Evolutionary conservation across 2,113 vertebrate species (phyloP), one percentile per base, ranked within the genome.

Genomic region (Pogonocichla stellata): DNA sequence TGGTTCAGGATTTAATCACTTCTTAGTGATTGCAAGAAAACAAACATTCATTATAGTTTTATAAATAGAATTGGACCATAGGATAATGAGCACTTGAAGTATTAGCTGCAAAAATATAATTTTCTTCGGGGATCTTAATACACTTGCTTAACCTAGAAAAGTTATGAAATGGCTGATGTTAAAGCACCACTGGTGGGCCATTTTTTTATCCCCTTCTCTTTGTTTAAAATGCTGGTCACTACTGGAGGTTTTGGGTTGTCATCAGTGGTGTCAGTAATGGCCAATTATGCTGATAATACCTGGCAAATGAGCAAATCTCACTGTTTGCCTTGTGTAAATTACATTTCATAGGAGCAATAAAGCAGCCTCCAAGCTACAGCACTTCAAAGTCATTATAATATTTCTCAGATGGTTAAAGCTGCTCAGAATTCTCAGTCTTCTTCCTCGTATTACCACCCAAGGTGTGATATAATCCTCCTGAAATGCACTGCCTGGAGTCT

Each of bases 401-500:
- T 42, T 94, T 75, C 57, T 88, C 26, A 13, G 71, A 84, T 91
- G 53, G 87, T 92, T 93, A 94, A 96, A 87, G 51, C 91, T 8
- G 19, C 74, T 97, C 92, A 71, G 64, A 47, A 65, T 95, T 94
- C 67, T 90, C 50, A 75, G 85, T 84, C 85, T 65, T 90, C 38
- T 88, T 90, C 64, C 43, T 96, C 88, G 73, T 87, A 87, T 95
- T 96, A 91, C 88, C 92, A 91, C 97, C 95, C 84, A 86, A 96
- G 73, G 94, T 71, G 33, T 88, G 82, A 86, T 96, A 72, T 90
- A 97, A 95, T 95, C 95, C 92, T 95, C 69, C 85, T 80, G 80
- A 97, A 97, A 97, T 65, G 75, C 67, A 62, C 72, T 82, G 92
- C 96, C 91, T 93, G 93, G 65, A 88, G 96, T 65, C 89, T 96